Evolutionary conservation across 2,113 vertebrate species (phyloP).

Genomic region (Apeltes quadracus): DNA sequence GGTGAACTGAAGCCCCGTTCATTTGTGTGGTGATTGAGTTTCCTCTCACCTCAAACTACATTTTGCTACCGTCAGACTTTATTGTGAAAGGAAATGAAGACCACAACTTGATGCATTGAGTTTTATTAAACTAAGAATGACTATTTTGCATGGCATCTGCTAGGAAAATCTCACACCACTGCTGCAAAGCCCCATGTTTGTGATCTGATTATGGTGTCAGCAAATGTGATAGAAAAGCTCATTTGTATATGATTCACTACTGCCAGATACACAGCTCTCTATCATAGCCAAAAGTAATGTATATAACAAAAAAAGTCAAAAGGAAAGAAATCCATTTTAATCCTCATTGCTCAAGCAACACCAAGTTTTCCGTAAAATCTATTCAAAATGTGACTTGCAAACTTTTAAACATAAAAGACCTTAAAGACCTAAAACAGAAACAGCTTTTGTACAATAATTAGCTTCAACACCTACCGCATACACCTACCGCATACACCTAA

Average conservation of each 20-base stretch:
- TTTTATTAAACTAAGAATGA: conserved; percentile 69
- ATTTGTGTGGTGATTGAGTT: not conserved
- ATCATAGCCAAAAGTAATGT: conserved; percentile 2
- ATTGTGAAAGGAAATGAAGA: not conserved
- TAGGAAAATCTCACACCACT: conserved; percentile 19
- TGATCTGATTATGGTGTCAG: not conserved
- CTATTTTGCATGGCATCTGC: not conserved
- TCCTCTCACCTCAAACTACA: not conserved
- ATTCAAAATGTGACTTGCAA: not conserved
- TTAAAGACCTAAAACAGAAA: conserved; percentile 13
- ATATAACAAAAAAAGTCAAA: not conserved
- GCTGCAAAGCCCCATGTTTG: conserved; percentile 24
- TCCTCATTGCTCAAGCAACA: not conserved
- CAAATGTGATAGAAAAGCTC: conserved; percentile 1
- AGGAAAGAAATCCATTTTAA: not conserved
- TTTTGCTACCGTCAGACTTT: not conserved
- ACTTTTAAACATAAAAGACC: conserved; percentile 15
- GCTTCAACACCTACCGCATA: conserved; percentile 52
- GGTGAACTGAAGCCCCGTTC: conserved; percentile 51
- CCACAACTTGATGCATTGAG: not conserved
- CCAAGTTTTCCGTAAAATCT: not conserved
- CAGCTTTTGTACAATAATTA: not conserved
- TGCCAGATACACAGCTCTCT: not conserved
- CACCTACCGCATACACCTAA: conserved; percentile 38
- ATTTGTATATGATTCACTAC: conserved; percentile 3